phyloP scores from a whole-genome alignment of 2,797 vertebrate species.

The Ctenochaetus hawaiiensis region DNA sequence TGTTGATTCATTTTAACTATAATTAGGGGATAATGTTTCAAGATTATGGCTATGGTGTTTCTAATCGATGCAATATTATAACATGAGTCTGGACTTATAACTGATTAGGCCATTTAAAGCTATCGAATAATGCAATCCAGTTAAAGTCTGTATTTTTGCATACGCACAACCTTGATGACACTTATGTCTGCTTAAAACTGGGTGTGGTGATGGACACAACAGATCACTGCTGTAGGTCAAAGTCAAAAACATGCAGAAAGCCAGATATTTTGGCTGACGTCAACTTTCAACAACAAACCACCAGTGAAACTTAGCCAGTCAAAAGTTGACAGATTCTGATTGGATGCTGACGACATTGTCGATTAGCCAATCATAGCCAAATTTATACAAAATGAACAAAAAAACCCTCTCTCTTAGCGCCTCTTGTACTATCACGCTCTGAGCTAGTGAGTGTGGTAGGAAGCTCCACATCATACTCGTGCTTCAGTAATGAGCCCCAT shows the following conservation, averaged over 20 bases:
- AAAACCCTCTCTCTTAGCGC: conserved; percentile 17
- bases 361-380: background rate
- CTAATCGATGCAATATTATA: background rate
- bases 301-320: background rate
- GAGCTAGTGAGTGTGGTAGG: conserved; percentile 61
- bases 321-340: background rate
- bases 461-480: conserved; percentile 81
- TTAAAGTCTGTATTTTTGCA: background rate
- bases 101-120: background rate
- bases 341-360: background rate
- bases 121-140: background rate
- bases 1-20: background rate
- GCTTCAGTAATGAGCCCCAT: conserved; percentile 88
- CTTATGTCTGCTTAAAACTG: background rate
- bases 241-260: background rate
- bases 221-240: background rate
- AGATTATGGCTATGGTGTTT: background rate
- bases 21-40: background rate
- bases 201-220: background rate
- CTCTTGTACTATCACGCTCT: conserved; percentile 38
- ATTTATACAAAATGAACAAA: conserved; percentile 30
- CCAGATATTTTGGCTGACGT: background rate
- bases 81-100: background rate
- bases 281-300: background rate
- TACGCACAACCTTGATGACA: accelerated